Conservation (phyloP, 2,888 invertebrate genomes). For the Cephus pygmeus region DNA sequence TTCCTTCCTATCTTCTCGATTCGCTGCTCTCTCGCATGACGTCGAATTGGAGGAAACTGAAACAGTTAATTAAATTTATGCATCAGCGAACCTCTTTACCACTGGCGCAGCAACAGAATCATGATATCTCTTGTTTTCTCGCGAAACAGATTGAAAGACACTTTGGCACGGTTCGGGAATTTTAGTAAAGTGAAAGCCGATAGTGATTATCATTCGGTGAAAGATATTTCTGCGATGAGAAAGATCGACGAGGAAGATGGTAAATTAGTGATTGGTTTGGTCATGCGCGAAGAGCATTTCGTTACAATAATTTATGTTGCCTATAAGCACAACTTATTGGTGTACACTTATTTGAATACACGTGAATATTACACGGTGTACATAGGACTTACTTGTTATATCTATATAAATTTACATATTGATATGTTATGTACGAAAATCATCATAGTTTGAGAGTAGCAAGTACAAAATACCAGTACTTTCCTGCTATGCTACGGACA, state of each 20-base stretch:
- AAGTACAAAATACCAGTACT: not conserved
- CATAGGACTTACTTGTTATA: not conserved
- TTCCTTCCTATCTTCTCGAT: not conserved
- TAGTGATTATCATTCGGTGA: not conserved
- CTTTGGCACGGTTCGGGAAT: not conserved
- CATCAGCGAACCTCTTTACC: not conserved
- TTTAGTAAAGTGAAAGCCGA: not conserved
- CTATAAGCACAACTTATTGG: not conserved
- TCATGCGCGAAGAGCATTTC: not conserved
- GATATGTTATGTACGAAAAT: not conserved
- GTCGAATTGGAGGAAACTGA: not conserved
- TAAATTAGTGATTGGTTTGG: not conserved
- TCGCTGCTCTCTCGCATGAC: not conserved
- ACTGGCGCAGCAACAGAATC: not conserved
- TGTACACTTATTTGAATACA: not conserved
- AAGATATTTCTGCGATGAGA: not conserved
- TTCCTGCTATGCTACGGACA: not conserved
- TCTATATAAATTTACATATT: not conserved
- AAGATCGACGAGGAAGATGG: too few species aligned
- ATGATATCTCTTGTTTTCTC: not conserved
- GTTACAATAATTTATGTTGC: not conserved
- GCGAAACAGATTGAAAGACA: not conserved
- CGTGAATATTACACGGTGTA: not conserved
- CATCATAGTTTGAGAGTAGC: not conserved
- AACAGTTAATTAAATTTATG: not conserved